These are phyloP conservation scores for Chydorus sphaericus DNA, from an alignment of 2,888 invertebrate species.

Conservation along the genomic window DNA sequence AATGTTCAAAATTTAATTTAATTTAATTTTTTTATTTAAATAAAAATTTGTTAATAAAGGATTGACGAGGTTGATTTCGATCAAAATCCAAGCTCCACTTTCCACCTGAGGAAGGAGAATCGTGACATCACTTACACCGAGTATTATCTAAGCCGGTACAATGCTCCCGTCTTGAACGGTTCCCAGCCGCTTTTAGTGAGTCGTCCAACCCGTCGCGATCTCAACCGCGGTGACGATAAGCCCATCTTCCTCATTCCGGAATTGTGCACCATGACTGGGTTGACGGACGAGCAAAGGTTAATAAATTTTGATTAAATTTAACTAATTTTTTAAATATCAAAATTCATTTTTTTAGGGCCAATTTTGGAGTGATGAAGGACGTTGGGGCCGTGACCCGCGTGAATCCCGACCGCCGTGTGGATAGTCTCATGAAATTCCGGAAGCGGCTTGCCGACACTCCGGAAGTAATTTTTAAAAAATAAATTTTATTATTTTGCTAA, in stretches of 20 bases:
- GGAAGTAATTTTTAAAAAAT: conserved; percentile 25
- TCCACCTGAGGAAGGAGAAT: conserved; percentile 37
- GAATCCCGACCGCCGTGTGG: conserved; percentile 47
- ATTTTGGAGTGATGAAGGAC: conserved; percentile 50
- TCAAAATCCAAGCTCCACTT: conserved; percentile 41
- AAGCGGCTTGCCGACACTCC: conserved; percentile 37
- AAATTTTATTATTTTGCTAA: background rate
- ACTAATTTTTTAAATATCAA: background rate
- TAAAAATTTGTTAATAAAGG: too few relatives aligned
- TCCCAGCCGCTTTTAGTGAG: conserved; percentile 68
- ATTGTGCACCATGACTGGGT: conserved; percentile 67
- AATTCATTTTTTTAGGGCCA: conserved; percentile 25
- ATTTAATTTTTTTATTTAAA: background rate
- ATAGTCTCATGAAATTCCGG: conserved; percentile 51
- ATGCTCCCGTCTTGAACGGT: conserved; percentile 42
- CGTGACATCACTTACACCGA: conserved; percentile 39
- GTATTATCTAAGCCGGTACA: conserved; percentile 52
- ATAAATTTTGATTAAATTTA: background rate
- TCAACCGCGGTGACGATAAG: conserved; percentile 51
- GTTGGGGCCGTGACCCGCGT: conserved; percentile 60
- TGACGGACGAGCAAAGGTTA: conserved; percentile 37
- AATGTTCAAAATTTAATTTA: background rate
- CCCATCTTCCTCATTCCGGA: conserved; percentile 56
- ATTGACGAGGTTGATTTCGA: conserved; percentile 58
- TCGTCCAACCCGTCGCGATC: conserved; percentile 42